Evolutionary conservation across 35 echinoderm and acorn worm species (phyloP), one percentile per base, ranked within the genome.

Genomic region (Acanthaster planci): DNA sequence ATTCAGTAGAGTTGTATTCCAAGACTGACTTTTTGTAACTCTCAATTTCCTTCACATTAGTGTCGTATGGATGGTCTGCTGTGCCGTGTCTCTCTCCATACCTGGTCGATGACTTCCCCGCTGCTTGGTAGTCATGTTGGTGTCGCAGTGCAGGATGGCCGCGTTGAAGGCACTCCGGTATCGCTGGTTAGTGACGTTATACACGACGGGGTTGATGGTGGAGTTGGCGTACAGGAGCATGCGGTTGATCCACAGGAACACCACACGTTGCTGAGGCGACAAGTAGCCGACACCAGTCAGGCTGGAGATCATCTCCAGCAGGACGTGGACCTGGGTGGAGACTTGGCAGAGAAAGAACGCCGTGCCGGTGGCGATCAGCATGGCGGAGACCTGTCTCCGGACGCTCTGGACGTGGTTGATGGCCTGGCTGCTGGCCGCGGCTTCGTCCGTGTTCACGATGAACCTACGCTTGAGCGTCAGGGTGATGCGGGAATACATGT

Each of bases 151-250:
- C 0, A 40, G 22, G 18, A 86, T 77, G 7, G 90, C 77, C 42
- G 79, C 38, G 22, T 40, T 40, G 51, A 86, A 92, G 2, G 90
- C 90, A 0, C 51, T 76, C 18, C 90, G 31, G 37, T 92, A 92
- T 16, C 83, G 40, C 18, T 76, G 38, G 47, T 85, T 92, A 23
- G 67, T 72, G n/a, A 85, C 38, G 38, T 77, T 86, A 27, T 92
- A 92, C 12, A 92, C 83, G 77, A 92, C 60, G 8, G 90, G 90
- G 39, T 92, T 92, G 76, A 81, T 78, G 7, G 90, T 84, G 5
- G 90, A 92, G 64, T 92, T 92, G 19, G 86, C 38, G 37, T 92
- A 92, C 22, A 78, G 60, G 32, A 92, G 56, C 23, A 92, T 85
- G 8, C 90, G 84, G 44, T 77, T 76, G 14, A 67, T 80, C 80